These are phyloP conservation scores for Triplophysa yarkandensis DNA, from an alignment of 2,797 vertebrate species.

Conservation along the genomic window DNA sequence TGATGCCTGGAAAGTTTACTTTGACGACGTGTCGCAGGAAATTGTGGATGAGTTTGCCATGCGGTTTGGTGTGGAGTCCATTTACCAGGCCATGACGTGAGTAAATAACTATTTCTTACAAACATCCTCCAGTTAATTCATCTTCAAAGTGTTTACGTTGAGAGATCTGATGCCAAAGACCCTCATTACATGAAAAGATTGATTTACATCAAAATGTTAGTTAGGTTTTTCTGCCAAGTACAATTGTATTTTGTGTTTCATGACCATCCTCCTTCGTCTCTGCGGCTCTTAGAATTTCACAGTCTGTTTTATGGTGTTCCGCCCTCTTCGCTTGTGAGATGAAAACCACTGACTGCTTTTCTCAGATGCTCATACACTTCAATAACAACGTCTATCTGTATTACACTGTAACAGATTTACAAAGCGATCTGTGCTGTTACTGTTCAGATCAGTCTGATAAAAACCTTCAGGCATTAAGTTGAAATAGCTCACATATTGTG, in stretches of 20 bases:
- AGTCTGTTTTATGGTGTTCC: neutral
- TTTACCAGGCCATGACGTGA: slow-evolving; percentile 99
- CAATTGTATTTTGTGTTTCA: neutral
- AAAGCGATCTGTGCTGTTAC: neutral
- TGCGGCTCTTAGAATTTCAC: neutral
- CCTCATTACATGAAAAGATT: too few relatives aligned
- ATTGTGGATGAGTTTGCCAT: slow-evolving; percentile 98
- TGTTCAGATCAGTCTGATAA: neutral
- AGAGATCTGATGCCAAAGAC: too few relatives aligned
- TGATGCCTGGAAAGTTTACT: slow-evolving; percentile 98
- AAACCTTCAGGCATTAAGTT: neutral
- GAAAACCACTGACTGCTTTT: neutral
- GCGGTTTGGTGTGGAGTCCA: slow-evolving; percentile 96
- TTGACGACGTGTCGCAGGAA: slow-evolving; percentile 92
- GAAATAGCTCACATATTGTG: neutral
- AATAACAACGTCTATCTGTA: neutral
- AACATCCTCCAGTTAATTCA: too few relatives aligned
- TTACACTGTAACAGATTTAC: neutral
- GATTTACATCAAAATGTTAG: too few relatives aligned
- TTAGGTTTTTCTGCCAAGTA: neutral
- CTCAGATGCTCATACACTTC: neutral
- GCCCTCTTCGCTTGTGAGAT: neutral
- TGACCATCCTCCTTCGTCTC: neutral
- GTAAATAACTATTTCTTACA: slow-evolving; percentile 57
- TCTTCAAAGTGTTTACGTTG: too few relatives aligned